Percentiles rank a stretch among this genome's conserved stretches.
phyloP scores from a whole-genome alignment of 2,888 invertebrate species.

The Mythimna impura region DNA sequence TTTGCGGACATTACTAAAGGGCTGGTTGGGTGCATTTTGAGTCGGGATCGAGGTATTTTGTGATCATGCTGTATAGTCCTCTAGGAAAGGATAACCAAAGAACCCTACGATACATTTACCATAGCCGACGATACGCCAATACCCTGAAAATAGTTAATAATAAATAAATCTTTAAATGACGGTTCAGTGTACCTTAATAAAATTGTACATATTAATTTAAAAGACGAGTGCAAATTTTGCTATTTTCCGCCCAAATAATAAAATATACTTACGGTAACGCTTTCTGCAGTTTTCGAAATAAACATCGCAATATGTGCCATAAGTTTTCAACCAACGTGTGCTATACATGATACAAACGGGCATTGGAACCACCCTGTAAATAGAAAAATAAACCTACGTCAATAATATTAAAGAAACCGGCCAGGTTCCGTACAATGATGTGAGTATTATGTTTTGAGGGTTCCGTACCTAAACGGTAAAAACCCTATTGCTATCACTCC shows the following conservation, averaged over 20 bases:
- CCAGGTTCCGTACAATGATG: too few relatives aligned
- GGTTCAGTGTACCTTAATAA: too few relatives aligned
- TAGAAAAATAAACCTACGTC: neutral
- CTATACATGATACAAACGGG: constrained; percentile 24
- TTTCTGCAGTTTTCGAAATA: constrained; percentile 66
- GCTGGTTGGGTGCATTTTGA: neutral
- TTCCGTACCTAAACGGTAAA: too few relatives aligned
- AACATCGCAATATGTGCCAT: constrained; percentile 59
- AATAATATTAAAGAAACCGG: too few relatives aligned
- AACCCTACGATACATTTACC: neutral
- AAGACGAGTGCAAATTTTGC: neutral
- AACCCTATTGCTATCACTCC: too few relatives aligned
- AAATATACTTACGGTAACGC: constrained; percentile 60
- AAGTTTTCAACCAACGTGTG: fast-evolving
- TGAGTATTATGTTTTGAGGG: too few relatives aligned
- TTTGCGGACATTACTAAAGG: neutral
- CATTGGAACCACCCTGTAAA: constrained; percentile 15
- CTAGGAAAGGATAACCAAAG: neutral
- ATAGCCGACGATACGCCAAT: constrained; percentile 29
- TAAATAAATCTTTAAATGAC: too few relatives aligned
- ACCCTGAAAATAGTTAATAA: constrained; percentile 28
- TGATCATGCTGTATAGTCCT: neutral
- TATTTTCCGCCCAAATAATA: neutral
- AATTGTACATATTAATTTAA: too few relatives aligned
- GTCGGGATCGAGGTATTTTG: neutral